Evolutionary conservation across 2,797 vertebrate genomes (phyloP).

Genomic region (Anolis apletophallus): DNA sequence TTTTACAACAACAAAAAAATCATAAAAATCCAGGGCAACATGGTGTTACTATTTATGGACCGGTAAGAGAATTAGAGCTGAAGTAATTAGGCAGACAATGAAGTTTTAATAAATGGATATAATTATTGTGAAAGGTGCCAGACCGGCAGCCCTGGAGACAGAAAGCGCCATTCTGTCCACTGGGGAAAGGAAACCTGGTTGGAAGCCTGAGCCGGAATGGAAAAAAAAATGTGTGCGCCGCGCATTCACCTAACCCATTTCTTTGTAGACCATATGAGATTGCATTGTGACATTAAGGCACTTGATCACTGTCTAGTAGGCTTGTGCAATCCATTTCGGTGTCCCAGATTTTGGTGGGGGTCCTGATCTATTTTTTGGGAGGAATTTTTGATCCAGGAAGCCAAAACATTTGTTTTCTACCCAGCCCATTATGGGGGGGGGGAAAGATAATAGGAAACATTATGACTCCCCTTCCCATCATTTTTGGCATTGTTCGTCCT

Average conservation of each 20-base stretch:
- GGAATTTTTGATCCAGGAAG: too few species aligned
- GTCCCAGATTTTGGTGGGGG: too few species aligned
- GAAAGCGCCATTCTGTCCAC: conserved; percentile 44
- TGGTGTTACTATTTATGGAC: conserved; percentile 69
- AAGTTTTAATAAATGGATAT: conserved; percentile 71
- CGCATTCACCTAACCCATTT: not conserved
- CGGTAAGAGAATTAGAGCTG: conserved; percentile 67
- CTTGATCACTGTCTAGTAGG: not conserved
- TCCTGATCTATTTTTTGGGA: too few species aligned
- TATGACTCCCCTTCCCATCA: too few species aligned
- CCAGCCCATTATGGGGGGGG: too few species aligned
- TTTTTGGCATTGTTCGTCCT: too few species aligned
- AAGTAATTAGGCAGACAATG: conserved; percentile 66
- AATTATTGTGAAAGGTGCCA: conserved; percentile 58
- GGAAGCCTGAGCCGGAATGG: not conserved
- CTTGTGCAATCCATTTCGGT: too few species aligned
- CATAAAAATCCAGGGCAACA: conserved; percentile 21
- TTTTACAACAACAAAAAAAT: too few species aligned
- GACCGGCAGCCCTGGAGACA: conserved; percentile 52
- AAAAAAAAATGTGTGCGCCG: not conserved
- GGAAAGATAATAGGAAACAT: too few species aligned
- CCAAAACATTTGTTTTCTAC: too few species aligned
- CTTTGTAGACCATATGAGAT: not conserved
- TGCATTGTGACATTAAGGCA: not conserved
- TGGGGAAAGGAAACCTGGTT: not conserved